phyloP scores from a whole-genome alignment of 1,140 invertebrate species.

The Elymnias hypermnestra region DNA sequence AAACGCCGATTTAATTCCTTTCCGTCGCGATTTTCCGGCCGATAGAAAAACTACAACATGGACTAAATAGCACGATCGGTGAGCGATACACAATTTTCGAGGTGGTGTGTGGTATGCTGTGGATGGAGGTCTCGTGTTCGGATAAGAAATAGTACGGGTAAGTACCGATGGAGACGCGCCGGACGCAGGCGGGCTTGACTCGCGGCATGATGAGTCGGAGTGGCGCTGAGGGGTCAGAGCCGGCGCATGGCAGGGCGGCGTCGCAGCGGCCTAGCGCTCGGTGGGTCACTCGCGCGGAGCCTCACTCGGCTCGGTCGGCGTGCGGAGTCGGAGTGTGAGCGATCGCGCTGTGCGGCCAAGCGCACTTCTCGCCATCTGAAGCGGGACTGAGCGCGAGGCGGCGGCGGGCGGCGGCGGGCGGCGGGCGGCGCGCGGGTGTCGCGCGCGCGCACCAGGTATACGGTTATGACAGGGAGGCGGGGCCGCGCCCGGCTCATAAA shows the following conservation, averaged over 20 bases:
- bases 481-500: slow-evolving; percentile 72
- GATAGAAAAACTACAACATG: slow-evolving; percentile 11
- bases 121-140: slow-evolving; percentile 17
- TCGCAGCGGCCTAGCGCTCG: slow-evolving; percentile 24
- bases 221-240: slow-evolving; percentile 34
- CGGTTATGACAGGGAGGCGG: slow-evolving; percentile 75
- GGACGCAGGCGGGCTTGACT: slow-evolving; percentile 71
- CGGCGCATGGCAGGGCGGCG: slow-evolving; percentile 49
- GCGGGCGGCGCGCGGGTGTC: slow-evolving; percentile 45
- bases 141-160: slow-evolving; percentile 29
- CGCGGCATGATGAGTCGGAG: slow-evolving; percentile 57
- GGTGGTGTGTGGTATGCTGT: slow-evolving; percentile 33
- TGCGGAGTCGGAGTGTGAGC: slow-evolving; percentile 33
- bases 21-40: slow-evolving; percentile 15
- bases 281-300: slow-evolving; percentile 45
- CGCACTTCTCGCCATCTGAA: slow-evolving; percentile 65
- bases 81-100: slow-evolving; percentile 10
- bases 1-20: slow-evolving; percentile 76
- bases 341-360: slow-evolving; percentile 40
- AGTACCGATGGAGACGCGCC: slow-evolving; percentile 73
- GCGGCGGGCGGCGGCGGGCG: slow-evolving; percentile 56
- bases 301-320: slow-evolving; percentile 42
- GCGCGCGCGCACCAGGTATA: slow-evolving; percentile 69
- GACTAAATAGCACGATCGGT: slow-evolving; percentile 9
- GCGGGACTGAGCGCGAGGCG: slow-evolving; percentile 68